Evolutionary conservation across 1,140 invertebrate genomes (phyloP), one percentile per base, ranked within the genome.

Genomic region (Drosophila punjabiensis): DNA sequence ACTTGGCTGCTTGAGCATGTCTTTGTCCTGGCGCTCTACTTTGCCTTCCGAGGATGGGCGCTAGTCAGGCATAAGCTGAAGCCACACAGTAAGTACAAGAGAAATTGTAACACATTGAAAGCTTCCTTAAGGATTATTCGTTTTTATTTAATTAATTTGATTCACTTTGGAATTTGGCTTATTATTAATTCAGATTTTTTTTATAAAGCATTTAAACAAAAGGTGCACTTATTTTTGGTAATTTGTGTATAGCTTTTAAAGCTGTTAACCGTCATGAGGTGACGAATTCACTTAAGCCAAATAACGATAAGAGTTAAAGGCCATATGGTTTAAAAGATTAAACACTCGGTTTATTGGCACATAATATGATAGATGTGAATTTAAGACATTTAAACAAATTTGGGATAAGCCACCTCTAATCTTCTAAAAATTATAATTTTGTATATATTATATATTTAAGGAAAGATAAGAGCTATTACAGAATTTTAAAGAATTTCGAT

Each of bases 1-100:
- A 86, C 94, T 14, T 95, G 94, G 94, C 20, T 94, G 9, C 92
- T 94, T 50, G 93, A 94, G 63, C 80, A 94, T 37, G 48, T 92
- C 2, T 90, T 94, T 7, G 93, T 94, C 5, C 80, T 95, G 8
- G 63, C 92, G 5, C 93, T 94, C 14, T 95, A 94, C 60, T 94
- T 93, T 6, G 92, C 93, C 10, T 83, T 95, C 39, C 83, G 71
- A 37, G 56, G 94, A 37, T 95, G 94, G 86, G 93, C 91, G 1
- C 30, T 79, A 18, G 80, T 93, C 13, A 83, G 92, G 6, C 50
- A 70, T 18, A 92, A 80, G 76, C 67, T 93, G 5, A 73, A 76
- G 2, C 60, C 79, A 0, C 77, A 89, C 53, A 74, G 91, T 92
- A 50, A 79, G 81, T 80, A 39, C 8, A 37, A 37, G 9, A 1